Evolutionary conservation across 2,888 invertebrate species (phyloP).

Genomic region (Agrotis ipsilon): DNA sequence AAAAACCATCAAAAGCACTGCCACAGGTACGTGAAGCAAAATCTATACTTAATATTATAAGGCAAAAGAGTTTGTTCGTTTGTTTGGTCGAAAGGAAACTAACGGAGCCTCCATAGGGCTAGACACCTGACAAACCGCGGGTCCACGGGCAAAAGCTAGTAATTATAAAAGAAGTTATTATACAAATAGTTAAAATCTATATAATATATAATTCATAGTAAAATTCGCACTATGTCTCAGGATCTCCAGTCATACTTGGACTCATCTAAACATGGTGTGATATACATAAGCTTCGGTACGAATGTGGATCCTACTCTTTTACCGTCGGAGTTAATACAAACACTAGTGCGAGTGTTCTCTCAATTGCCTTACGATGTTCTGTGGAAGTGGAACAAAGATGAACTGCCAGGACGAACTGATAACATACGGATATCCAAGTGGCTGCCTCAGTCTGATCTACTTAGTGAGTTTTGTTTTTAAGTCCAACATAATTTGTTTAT

Average conservation of each 20-base stretch:
- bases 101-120: too few relatives aligned
- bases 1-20: constrained; percentile 60
- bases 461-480: constrained; percentile 56
- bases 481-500: too few relatives aligned
- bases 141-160: too few relatives aligned
- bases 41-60: too few relatives aligned
- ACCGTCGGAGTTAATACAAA: constrained; percentile 68
- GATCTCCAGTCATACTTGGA: constrained; percentile 75
- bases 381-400: constrained; percentile 78
- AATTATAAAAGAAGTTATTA: too few relatives aligned
- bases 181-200: not conserved
- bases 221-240: constrained; percentile 61
- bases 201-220: not conserved
- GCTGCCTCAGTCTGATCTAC: constrained; percentile 77
- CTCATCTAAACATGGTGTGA: constrained; percentile 74
- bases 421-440: constrained; percentile 79
- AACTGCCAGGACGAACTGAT: constrained; percentile 68
- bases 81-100: too few relatives aligned
- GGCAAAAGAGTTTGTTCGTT: too few relatives aligned
- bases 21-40: constrained; percentile 66
- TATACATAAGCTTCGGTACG: constrained; percentile 80
- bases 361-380: constrained; percentile 76
- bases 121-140: too few relatives aligned
- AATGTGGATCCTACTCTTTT: constrained; percentile 73
- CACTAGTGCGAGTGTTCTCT: constrained; percentile 73